Evolutionary conservation across 2,888 invertebrate genomes (phyloP).

Genomic region (Tolmerus cingulatus): DNA sequence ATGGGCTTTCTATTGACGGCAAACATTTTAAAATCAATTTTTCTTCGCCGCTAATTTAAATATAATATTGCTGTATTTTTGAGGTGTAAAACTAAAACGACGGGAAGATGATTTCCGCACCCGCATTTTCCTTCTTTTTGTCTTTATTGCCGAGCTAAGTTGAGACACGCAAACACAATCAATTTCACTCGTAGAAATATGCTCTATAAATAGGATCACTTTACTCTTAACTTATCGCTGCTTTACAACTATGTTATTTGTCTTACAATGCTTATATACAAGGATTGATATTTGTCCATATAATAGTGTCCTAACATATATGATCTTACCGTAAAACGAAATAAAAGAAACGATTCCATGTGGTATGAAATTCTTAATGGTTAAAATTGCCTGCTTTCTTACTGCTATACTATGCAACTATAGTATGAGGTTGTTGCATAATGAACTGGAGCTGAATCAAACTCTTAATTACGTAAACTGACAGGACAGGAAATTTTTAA

Average conservation of each 20-base stretch:
- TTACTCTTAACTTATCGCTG: constrained; percentile 27
- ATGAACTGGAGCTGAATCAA: background rate
- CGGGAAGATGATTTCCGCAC: background rate
- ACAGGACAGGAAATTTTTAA: constrained; percentile 29
- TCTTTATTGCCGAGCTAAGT: constrained; percentile 15
- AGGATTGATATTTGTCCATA: constrained; percentile 21
- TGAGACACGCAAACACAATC: constrained; percentile 27
- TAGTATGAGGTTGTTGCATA: background rate
- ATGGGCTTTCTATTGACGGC: background rate
- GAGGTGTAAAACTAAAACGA: background rate
- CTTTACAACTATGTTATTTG: constrained; percentile 28
- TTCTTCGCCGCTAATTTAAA: background rate
- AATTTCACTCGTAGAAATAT: constrained; percentile 15
- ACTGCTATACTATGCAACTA: constrained; percentile 22
- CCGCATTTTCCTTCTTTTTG: constrained; percentile 21
- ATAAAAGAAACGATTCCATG: constrained; percentile 31
- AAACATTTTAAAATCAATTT: background rate
- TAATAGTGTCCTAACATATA: background rate
- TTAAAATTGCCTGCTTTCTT: constrained; percentile 26
- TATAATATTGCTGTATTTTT: background rate
- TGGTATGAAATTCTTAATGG: background rate
- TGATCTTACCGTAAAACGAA: constrained; percentile 26
- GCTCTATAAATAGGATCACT: constrained; percentile 19
- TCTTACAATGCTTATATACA: constrained; percentile 26
- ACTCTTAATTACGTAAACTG: background rate